Percentiles rank a stretch among this genome's conserved stretches.
phyloP scores from a whole-genome alignment of 2,888 invertebrate genomes.

The Podotricha telesiphe region DNA sequence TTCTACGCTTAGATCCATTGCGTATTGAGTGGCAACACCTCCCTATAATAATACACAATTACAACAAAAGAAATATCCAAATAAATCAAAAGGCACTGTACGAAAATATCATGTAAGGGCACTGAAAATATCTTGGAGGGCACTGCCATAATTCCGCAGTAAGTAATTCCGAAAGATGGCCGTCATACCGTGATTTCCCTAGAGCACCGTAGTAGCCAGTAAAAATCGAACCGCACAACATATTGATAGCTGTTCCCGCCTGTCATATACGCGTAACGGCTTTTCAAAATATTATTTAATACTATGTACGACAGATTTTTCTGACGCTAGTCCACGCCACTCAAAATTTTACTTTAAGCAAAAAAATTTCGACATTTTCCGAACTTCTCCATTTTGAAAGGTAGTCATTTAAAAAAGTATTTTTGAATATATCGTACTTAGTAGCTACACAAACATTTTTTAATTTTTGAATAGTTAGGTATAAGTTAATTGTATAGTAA shows the following conservation, averaged over 20 bases:
- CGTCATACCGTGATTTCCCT: slow-evolving; percentile 59
- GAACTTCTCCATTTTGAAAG: not conserved
- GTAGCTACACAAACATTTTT: not conserved
- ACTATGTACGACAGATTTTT: slow-evolving; percentile 4
- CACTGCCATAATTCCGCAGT: slow-evolving; percentile 40
- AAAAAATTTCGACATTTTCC: not conserved
- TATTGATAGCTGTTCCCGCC: slow-evolving; percentile 42
- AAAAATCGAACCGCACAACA: slow-evolving; percentile 43
- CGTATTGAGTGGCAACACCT: too few relatives aligned
- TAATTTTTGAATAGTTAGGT: too few relatives aligned
- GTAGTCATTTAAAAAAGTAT: not conserved
- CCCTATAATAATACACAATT: too few relatives aligned
- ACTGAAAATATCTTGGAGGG: too few relatives aligned
- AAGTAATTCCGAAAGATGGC: slow-evolving; percentile 48
- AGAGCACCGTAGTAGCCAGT: slow-evolving; percentile 45
- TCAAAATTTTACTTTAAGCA: not conserved
- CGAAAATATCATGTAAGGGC: not conserved
- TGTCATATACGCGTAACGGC: slow-evolving; percentile 29
- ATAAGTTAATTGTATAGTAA: not conserved
- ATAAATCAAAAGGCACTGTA: not conserved
- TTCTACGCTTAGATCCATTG: too few relatives aligned
- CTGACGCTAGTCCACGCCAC: not conserved
- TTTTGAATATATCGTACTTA: not conserved
- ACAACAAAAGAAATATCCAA: not conserved
- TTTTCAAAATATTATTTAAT: slow-evolving; percentile 33